Evolutionary conservation across 2,113 vertebrate species (phyloP).

Genomic region (Trinectes maculatus): DNA sequence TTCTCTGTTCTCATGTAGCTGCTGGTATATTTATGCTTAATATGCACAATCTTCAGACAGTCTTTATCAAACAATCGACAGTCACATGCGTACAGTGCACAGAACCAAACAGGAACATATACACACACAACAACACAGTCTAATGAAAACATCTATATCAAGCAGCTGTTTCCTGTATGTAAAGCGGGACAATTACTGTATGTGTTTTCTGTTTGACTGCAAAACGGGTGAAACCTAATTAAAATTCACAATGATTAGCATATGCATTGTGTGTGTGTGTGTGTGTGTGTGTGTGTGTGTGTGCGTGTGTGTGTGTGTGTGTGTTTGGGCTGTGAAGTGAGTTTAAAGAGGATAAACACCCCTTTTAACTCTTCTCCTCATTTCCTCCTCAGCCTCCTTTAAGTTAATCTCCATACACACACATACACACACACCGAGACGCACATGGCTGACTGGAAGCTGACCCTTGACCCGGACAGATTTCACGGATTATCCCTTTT

Average conservation of each 20-base stretch:
- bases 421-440: conserved; percentile 49
- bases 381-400: conserved; percentile 87
- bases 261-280: conserved; percentile 35
- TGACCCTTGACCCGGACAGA: conserved; percentile 93
- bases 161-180: conserved; percentile 46
- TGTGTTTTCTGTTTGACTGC: conserved; percentile 58
- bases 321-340: conserved; percentile 65
- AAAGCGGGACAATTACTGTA: conserved; percentile 63
- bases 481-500: conserved; percentile 94
- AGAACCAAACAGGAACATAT: conserved; percentile 21
- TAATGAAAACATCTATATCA: conserved; percentile 62
- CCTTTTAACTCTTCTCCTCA: conserved; percentile 79
- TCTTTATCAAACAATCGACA: conserved; percentile 46
- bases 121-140: conserved; percentile 16
- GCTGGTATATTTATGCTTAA: conserved; percentile 29
- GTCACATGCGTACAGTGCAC: conserved; percentile 8
- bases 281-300: conserved; percentile 27
- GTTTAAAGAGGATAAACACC: conserved; percentile 76
- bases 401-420: conserved; percentile 79
- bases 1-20: background rate
- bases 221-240: conserved; percentile 58
- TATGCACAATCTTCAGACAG: conserved; percentile 8
- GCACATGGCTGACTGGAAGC: conserved; percentile 87
- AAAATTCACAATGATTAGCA: conserved; percentile 65
- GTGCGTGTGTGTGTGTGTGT: conserved; percentile 11